These are phyloP conservation scores for Bombus impatiens DNA, from an alignment of 1,140 invertebrate species.

Conservation along the genomic window DNA sequence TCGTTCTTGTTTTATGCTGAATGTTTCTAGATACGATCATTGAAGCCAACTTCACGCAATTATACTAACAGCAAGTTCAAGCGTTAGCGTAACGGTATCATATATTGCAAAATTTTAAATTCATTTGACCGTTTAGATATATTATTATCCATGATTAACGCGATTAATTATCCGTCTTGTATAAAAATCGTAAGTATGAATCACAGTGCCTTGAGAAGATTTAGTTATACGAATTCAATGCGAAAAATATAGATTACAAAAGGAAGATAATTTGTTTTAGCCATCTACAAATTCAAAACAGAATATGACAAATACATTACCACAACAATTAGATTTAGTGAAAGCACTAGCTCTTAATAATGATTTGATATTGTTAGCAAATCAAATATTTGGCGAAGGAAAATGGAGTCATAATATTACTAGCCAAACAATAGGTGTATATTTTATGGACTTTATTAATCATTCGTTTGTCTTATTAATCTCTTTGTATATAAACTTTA, in stretches of 20 bases:
- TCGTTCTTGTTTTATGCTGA: no score
- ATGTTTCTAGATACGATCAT: no score
- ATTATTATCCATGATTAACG: conserved; percentile 25
- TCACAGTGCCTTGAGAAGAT: background rate
- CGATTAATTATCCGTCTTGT: conserved; percentile 43
- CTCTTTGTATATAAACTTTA: background rate
- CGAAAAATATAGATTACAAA: background rate
- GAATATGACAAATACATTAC: background rate
- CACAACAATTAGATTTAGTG: conserved; percentile 7
- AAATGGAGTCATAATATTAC: conserved; percentile 73
- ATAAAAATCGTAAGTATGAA: conserved; percentile 60
- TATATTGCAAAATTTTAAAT: conserved; percentile 1
- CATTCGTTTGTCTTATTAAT: background rate
- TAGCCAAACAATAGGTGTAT: conserved; percentile 69
- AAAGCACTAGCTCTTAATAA: conserved; percentile 12
- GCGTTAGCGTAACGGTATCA: background rate
- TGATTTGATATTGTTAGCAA: conserved; percentile 68
- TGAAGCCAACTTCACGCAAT: no score
- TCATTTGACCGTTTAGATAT: background rate
- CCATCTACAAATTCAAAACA: conserved; percentile 21
- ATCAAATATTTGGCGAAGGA: conserved; percentile 65
- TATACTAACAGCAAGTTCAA: no score
- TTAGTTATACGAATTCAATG: background rate
- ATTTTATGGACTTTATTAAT: background rate
- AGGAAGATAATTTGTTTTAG: conserved; percentile 22